Evolutionary conservation across 2,888 invertebrate genomes (phyloP).

Genomic region (Dastarcus helophoroides): DNA sequence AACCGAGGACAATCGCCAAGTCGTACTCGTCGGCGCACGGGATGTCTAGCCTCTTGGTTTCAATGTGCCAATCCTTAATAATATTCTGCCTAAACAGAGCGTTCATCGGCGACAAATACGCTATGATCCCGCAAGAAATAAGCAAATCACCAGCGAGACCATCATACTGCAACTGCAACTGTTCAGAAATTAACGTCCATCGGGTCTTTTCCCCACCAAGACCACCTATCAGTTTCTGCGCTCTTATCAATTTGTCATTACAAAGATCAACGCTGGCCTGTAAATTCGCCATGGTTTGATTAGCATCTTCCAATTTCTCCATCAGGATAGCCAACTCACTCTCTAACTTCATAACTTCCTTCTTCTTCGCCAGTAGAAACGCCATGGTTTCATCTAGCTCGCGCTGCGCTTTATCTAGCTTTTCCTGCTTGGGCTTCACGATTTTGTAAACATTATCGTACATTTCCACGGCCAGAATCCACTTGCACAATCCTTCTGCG

Average conservation of each 20-base stretch:
- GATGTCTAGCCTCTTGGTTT: constrained; percentile 51
- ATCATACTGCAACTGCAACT: constrained; percentile 63
- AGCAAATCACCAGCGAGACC: constrained; percentile 82
- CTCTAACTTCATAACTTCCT: constrained; percentile 64
- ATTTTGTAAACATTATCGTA: constrained; percentile 76
- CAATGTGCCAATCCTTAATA: constrained; percentile 60
- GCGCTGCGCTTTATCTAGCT: constrained; percentile 66
- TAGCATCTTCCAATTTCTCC: constrained; percentile 53
- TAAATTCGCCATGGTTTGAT: constrained; percentile 53
- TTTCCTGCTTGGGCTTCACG: constrained; percentile 77
- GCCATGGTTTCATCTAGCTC: constrained; percentile 76
- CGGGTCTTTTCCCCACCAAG: constrained; percentile 74
- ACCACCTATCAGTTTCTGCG: constrained; percentile 70
- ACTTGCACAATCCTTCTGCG: constrained; percentile 84
- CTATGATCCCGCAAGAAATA: constrained; percentile 77
- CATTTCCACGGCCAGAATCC: constrained; percentile 84
- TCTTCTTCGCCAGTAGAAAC: constrained; percentile 72
- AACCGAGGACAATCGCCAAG: constrained; percentile 64
- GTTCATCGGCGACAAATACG: constrained; percentile 81
- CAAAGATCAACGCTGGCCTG: constrained; percentile 69
- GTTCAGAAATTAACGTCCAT: constrained; percentile 69
- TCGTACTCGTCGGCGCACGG: constrained; percentile 66
- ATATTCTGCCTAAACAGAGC: constrained; percentile 50
- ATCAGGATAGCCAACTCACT: constrained; percentile 62
- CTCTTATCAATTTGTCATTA: constrained; percentile 70